Conservation (phyloP, 1,140 invertebrate genomes). For the Musca vetustissima region DNA sequence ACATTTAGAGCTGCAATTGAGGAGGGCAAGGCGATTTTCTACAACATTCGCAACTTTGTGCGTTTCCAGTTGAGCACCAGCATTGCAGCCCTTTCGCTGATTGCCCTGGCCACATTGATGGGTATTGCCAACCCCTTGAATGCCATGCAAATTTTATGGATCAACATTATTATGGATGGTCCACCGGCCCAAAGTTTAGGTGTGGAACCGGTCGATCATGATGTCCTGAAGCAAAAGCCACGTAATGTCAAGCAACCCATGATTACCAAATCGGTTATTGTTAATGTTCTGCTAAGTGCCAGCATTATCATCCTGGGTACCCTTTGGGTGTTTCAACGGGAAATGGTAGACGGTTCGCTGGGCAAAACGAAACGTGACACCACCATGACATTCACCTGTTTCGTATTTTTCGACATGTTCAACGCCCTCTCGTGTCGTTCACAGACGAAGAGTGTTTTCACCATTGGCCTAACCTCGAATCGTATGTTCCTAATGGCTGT, state of each 20-base stretch:
- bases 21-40: conserved; percentile 98
- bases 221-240: conserved; percentile 90
- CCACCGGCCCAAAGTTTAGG: conserved; percentile 78
- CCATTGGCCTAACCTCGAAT: conserved; percentile 89
- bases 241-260: conserved; percentile 90
- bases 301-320: conserved; percentile 94
- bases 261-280: conserved; percentile 84
- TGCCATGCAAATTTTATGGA: conserved; percentile 99
- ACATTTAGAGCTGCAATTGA: conserved; percentile 92
- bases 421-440: conserved; percentile 98
- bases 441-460: conserved; percentile 73
- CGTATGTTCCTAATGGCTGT: conserved; percentile 94
- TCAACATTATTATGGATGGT: conserved; percentile 99
- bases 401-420: conserved; percentile 99
- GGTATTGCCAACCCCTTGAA: conserved; percentile 96
- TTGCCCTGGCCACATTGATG: conserved; percentile 93
- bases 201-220: conserved; percentile 96
- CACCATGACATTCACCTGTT: conserved; percentile 99
- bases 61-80: conserved; percentile 98
- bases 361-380: conserved; percentile 89
- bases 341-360: conserved; percentile 55
- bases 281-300: conserved; percentile 92
- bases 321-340: conserved; percentile 93
- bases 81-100: conserved; percentile 94
- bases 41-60: conserved; percentile 99